Base-by-base conservation (phyloP, 2,113 vertebrate genomes). In the Speoplatyrhinus poulsoni region DNA sequence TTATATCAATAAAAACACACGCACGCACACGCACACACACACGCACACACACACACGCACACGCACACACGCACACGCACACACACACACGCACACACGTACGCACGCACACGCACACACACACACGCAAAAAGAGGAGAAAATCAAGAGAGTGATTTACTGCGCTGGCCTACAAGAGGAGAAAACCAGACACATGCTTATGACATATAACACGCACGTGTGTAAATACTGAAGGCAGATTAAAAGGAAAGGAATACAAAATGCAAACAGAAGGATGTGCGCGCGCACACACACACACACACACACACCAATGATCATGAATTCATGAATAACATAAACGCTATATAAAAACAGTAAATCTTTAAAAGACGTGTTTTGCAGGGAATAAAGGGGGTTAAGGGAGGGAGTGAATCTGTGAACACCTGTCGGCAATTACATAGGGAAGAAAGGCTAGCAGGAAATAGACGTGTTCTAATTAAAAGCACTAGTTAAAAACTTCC, bases 401-500 rank as follows among this genome's bases (percentile, higher is more conserved):
- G 90, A 84, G 79, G 64, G 90, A 84, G 79, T 92, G 94, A 93
- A 94, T 93, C 58, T 76, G 84, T 48, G 82, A 89, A 95, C 96
- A 99, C 96, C 96, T 98, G 96, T 93, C 95, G 92, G 92, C 94
- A 98, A 97, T 99, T 98, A 97, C 93, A 94, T 93, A 89, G 77
- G 88, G 90, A 94, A 93, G 92, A 94, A 94, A 92, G 92, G 93
- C 90, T 93, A 90, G 94, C 96, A 95, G 97, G 97, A 98, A 97
- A 96, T 96, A 95, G 96, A 96, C 93, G 92, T 94, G 92, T 91
- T 94, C 94, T 98, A 98, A 98, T 99, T 96, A 96, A 97, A 96
- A 95, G 88, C 94, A 95, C 92, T 94, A 95, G 93, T 97, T 98
- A 96, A 96, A 98, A 95, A 96, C 96, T 97, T 98, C 96, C 96